A percentile compares a stretch with the other conserved stretches of the same genome.
These are phyloP conservation scores for Thereva unica DNA, from an alignment of 2,888 invertebrate genomes.

Conservation along the genomic window DNA sequence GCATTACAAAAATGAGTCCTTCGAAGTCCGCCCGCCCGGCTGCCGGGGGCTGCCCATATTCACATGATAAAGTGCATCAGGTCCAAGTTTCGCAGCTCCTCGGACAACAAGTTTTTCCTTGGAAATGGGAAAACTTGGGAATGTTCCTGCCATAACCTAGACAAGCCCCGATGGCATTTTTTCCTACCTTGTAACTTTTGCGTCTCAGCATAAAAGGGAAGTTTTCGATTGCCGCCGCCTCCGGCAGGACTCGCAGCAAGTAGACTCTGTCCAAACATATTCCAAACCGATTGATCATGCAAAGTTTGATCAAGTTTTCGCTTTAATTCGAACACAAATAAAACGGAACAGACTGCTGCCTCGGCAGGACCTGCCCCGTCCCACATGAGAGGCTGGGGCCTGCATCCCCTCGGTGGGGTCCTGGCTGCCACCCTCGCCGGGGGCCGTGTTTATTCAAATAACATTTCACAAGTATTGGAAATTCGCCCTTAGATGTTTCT, in stretches of 20 bases:
- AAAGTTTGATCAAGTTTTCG: conserved; percentile 32
- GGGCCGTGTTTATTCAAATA: conserved; percentile 27
- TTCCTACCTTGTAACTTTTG: conserved; percentile 2
- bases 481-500: conserved; percentile 35
- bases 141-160: conserved; percentile 19
- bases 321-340: conserved; percentile 35
- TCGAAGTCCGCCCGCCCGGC: background rate
- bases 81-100: background rate
- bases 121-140: conserved; percentile 25
- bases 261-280: conserved; percentile 32
- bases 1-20: conserved; percentile 24
- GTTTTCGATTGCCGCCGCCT: background rate
- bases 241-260: conserved; percentile 10
- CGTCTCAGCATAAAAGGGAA: background rate
- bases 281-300: conserved; percentile 32
- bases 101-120: conserved; percentile 27
- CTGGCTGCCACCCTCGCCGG: background rate
- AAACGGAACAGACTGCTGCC: conserved; percentile 17
- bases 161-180: conserved; percentile 3
- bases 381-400: background rate
- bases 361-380: background rate
- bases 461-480: conserved; percentile 31
- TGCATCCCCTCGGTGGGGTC: background rate
- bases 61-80: conserved; percentile 32
- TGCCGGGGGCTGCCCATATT: conserved; percentile 23